phyloP scores from a whole-genome alignment of 2,113 vertebrate species.

The Galbula dea region DNA sequence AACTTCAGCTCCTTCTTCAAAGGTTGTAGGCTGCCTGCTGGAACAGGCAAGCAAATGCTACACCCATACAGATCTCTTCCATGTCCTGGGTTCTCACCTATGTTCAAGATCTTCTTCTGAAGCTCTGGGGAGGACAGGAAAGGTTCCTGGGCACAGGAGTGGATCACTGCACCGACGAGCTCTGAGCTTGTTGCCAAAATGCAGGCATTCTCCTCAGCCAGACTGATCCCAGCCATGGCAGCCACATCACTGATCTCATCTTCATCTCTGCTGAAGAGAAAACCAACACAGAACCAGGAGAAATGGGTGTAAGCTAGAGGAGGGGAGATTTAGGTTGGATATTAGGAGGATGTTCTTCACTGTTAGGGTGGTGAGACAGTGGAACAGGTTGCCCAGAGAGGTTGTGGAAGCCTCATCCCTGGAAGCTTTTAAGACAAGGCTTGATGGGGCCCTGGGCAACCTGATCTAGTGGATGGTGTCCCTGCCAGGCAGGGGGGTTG shows the following conservation, averaged over 20 bases:
- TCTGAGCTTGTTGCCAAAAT: slow-evolving; percentile 81
- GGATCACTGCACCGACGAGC: slow-evolving; percentile 80
- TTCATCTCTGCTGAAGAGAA: slow-evolving; percentile 79
- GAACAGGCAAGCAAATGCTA: background rate
- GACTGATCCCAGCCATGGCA: slow-evolving; percentile 92
- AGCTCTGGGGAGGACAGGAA: slow-evolving; percentile 79
- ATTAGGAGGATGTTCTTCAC: too few species aligned
- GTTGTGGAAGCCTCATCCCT: too few species aligned
- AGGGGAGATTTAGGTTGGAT: too few species aligned
- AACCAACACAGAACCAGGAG: too few species aligned
- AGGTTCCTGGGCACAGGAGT: slow-evolving; percentile 86
- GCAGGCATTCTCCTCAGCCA: slow-evolving; percentile 84
- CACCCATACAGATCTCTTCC: background rate
- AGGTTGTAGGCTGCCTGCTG: background rate
- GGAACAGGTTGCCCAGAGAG: too few species aligned
- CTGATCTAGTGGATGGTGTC: too few species aligned
- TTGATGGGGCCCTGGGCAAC: too few species aligned
- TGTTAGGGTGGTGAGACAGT: too few species aligned
- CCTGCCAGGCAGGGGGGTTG: too few species aligned
- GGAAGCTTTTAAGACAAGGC: too few species aligned
- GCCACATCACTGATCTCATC: slow-evolving; percentile 96
- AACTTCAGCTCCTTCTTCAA: background rate
- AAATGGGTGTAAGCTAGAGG: too few species aligned
- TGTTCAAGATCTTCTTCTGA: slow-evolving; percentile 79
- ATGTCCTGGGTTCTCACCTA: slow-evolving; percentile 73